phyloP scores from a whole-genome alignment of 2,113 vertebrate genomes.

The Okapia johnstoni region DNA sequence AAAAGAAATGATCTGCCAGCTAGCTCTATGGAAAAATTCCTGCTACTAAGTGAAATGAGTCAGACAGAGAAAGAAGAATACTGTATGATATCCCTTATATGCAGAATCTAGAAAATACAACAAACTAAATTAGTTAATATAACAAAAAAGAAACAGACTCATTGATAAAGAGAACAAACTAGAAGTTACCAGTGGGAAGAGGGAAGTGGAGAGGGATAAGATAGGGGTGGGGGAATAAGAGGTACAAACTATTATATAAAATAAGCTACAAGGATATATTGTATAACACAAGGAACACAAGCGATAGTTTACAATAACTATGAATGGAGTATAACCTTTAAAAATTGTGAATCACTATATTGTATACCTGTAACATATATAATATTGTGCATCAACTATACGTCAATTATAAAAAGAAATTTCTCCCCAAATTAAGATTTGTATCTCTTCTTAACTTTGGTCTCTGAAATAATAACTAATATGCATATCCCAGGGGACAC shows the following conservation, averaged over 20 bases:
- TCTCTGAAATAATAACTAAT: constrained; percentile 42
- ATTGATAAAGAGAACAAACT: neutral
- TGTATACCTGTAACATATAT: neutral
- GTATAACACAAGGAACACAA: neutral
- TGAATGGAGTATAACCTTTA: neutral
- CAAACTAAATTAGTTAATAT: neutral
- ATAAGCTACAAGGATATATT: neutral
- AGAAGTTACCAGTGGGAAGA: neutral
- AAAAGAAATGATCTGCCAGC: neutral
- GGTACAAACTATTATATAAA: neutral
- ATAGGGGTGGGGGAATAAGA: neutral
- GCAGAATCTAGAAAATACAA: neutral
- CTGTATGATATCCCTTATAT: neutral
- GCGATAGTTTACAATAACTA: neutral
- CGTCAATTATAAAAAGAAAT: neutral
- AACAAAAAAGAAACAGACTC: neutral
- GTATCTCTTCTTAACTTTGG: constrained; percentile 35
- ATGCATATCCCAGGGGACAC: neutral
- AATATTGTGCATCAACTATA: neutral
- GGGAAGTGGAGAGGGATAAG: neutral
- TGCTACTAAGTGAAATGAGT: neutral
- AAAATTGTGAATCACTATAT: neutral
- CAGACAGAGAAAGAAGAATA: neutral
- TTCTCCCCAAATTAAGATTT: neutral
- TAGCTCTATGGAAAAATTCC: constrained; percentile 1